Percentiles rank a stretch among this genome's conserved stretches.
These are phyloP conservation scores for Stegodyphus mimosarum DNA, from an alignment of 1,140 invertebrate species.

Conservation along the genomic window DNA sequence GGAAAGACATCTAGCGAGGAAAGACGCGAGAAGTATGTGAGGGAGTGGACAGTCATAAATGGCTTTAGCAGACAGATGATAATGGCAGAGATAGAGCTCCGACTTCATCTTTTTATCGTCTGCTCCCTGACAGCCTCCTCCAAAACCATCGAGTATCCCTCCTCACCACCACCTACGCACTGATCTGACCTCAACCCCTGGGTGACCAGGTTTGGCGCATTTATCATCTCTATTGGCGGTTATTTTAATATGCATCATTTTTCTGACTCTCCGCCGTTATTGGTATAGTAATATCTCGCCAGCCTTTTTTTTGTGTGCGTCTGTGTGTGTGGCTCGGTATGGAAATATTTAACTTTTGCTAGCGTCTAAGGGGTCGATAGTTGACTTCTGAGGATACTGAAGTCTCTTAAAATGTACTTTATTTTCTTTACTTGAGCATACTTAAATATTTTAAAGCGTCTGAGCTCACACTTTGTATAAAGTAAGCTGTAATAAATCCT, in stretches of 20 bases:
- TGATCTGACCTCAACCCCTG: background rate
- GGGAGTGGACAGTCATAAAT: constrained; percentile 50
- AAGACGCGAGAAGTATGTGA: constrained; percentile 3
- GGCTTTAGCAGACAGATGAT: constrained; percentile 45
- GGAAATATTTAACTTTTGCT: no score
- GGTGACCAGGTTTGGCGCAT: constrained; percentile 9
- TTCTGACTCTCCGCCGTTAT: background rate
- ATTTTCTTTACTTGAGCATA: no score
- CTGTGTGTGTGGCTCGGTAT: no score
- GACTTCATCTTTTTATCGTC: constrained; percentile 54
- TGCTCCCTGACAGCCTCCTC: background rate
- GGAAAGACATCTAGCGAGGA: background rate
- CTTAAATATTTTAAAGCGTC: no score
- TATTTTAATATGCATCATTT: constrained; percentile 2
- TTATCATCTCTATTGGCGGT: constrained; percentile 27
- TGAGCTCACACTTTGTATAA: no score
- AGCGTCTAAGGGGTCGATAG: no score
- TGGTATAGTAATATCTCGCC: no score
- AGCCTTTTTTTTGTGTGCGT: no score
- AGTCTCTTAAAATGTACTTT: no score
- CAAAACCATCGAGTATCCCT: background rate
- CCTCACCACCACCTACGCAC: background rate
- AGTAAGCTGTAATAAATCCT: no score
- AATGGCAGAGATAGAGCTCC: constrained; percentile 45
- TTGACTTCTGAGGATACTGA: no score